Evolutionary conservation across 2,113 vertebrate genomes (phyloP), one percentile per base, ranked within the genome.

Genomic region (Gymnogyps californianus): DNA sequence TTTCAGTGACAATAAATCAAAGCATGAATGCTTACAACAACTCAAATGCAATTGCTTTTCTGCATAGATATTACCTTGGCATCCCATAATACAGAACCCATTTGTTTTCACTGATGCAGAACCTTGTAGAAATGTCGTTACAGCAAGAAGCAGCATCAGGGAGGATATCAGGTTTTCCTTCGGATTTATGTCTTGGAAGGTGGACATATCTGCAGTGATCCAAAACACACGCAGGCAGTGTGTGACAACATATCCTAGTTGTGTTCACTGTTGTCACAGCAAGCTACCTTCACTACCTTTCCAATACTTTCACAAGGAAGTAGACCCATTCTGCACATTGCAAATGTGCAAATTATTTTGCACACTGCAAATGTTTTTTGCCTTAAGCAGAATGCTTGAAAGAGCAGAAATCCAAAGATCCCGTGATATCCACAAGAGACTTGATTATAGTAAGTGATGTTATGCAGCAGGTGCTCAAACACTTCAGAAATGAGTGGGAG

Each of bases 1-100:
- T 87, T 97, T 96, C 95, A 94, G 62, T 77, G 81, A 87, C 42
- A 58, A 92, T 87, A 95, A 96, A 97, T 95, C 83, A 96, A 82
- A 86, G 44, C 74, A 67, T 7, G 54, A 91, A 49, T 55, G 49
- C 74, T 70, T 72, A 81, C 62, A 91, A 69, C 40, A 72, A 85
- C 31, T 44, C 42, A 81, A 52, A 89, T 32, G 31, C 44, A 85
- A 72, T 12, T 65, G 28, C 31, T 87, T 72, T 85, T 89, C 62
- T 89, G 57, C 65, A 84, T 7, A 83, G 87, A 54, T 58, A 79
- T 14, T 79, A 95, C 81, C 40, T 85, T 87, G 36, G 61, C 18
- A 61, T 76, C 54, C 13, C 51, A 61, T 93, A 79, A 82, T 16
- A 76, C 38, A 91, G 87, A 76, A 0, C 11, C 9, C 16, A 55